Evolutionary conservation across 2,797 vertebrate genomes (phyloP).

Genomic region (Lepus townsendii): DNA sequence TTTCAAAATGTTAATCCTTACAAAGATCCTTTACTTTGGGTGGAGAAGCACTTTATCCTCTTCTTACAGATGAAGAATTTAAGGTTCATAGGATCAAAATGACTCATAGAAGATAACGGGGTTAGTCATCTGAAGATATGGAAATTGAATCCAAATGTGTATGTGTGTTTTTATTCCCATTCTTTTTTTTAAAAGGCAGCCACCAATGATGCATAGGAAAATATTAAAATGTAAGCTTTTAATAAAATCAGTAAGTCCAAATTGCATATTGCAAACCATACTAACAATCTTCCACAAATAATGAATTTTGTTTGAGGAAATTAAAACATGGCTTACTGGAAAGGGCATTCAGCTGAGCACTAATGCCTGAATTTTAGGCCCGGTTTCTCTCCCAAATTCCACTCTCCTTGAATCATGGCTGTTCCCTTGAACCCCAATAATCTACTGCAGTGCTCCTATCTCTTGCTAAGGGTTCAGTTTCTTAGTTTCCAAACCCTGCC

Average conservation of each 20-base stretch:
- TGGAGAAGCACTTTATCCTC: neutral
- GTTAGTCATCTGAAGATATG: constrained; percentile 47
- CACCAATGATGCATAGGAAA: constrained; percentile 67
- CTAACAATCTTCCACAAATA: constrained; percentile 72
- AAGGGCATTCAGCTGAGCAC: constrained; percentile 53
- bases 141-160: constrained; percentile 68
- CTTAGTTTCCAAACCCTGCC: accelerated
- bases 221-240: constrained; percentile 74
- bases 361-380: constrained; percentile 43
- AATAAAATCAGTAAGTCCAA: constrained; percentile 72
- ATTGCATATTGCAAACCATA: constrained; percentile 40
- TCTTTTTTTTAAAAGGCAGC: neutral
- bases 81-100: constrained; percentile 59
- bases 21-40: neutral
- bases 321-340: constrained; percentile 67
- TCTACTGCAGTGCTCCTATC: neutral
- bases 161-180: neutral
- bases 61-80: constrained; percentile 11
- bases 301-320: constrained; percentile 80
- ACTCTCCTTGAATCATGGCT: neutral
- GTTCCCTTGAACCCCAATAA: neutral
- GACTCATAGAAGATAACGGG: neutral
- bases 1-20: constrained; percentile 8
- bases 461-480: accelerated
- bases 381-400: neutral